Evolutionary conservation across 2,113 vertebrate genomes (phyloP).

Genomic region (Campylomormyrus tamandua): DNA sequence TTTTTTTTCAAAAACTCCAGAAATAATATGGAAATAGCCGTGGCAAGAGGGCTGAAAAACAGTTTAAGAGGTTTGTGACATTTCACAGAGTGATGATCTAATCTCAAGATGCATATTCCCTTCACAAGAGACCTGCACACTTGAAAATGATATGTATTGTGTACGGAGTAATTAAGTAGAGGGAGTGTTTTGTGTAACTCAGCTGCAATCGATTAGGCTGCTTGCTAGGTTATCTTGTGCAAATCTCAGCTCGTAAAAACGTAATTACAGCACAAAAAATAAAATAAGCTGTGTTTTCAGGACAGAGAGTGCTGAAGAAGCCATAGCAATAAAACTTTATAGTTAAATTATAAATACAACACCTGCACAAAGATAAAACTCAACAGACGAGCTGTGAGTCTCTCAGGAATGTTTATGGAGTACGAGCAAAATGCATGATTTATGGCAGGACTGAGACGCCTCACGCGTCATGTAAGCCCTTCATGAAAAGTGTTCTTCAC

Average conservation of each 20-base stretch:
- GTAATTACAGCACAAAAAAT: not conserved
- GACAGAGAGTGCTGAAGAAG: not conserved
- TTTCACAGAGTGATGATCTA: not conserved
- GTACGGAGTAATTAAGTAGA: not conserved
- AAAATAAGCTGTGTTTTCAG: not conserved
- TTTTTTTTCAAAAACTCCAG: not conserved
- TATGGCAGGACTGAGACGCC: not conserved
- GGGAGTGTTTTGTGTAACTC: not conserved
- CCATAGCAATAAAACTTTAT: not conserved
- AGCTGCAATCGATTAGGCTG: not conserved
- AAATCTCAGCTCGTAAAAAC: not conserved
- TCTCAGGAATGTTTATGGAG: not conserved
- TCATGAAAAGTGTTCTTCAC: too few relatives aligned
- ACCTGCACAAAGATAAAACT: not conserved
- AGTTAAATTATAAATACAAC: not conserved
- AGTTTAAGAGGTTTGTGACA: not conserved
- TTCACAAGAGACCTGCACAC: not conserved
- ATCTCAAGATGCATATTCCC: not conserved
- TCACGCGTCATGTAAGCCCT: not conserved
- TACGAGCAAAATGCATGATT: not conserved
- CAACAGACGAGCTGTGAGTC: not conserved
- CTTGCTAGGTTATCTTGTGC: not conserved
- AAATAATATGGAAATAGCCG: not conserved
- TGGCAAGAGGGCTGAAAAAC: not conserved
- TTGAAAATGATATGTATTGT: not conserved